Conservation (phyloP, 2,797 vertebrate genomes). For the Sarcophilus harrisii region DNA sequence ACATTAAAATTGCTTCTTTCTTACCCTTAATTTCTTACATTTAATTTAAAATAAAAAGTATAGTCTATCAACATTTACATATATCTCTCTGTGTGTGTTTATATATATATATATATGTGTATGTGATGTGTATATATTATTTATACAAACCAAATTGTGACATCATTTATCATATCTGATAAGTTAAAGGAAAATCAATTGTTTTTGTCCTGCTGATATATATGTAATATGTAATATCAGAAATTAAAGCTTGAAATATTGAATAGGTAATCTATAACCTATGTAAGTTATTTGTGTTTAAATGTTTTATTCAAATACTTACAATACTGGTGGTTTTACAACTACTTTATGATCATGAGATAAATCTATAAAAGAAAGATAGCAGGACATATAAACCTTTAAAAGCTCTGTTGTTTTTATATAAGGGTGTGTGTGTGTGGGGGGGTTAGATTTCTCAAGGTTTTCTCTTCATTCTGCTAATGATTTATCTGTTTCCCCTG, state of each 20-base stretch:
- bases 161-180: conserved; percentile 1
- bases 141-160: conserved; percentile 27
- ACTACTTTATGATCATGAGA: conserved; percentile 70
- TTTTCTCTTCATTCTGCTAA: conserved; percentile 61
- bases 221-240: conserved; percentile 36
- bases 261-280: conserved; percentile 34
- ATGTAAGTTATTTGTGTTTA: conserved; percentile 60
- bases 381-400: conserved; percentile 42
- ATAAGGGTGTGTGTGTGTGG: conserved; percentile 52
- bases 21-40: conserved; percentile 20
- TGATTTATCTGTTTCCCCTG: conserved; percentile 65
- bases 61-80: conserved; percentile 37
- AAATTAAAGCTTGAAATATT: conserved; percentile 54
- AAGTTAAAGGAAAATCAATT: conserved; percentile 56
- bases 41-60: conserved; percentile 42
- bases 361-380: conserved; percentile 76
- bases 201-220: conserved; percentile 56
- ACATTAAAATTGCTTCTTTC: conserved; percentile 13
- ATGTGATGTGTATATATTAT: conserved; percentile 37
- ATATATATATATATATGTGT: not conserved
- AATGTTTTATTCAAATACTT: conserved; percentile 51
- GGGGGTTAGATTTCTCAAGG: conserved; percentile 52
- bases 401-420: conserved; percentile 69
- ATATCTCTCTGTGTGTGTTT: not conserved
- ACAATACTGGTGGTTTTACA: conserved; percentile 67